phyloP scores from a whole-genome alignment of 2,888 invertebrate genomes.

The Lathronympha strigana region DNA sequence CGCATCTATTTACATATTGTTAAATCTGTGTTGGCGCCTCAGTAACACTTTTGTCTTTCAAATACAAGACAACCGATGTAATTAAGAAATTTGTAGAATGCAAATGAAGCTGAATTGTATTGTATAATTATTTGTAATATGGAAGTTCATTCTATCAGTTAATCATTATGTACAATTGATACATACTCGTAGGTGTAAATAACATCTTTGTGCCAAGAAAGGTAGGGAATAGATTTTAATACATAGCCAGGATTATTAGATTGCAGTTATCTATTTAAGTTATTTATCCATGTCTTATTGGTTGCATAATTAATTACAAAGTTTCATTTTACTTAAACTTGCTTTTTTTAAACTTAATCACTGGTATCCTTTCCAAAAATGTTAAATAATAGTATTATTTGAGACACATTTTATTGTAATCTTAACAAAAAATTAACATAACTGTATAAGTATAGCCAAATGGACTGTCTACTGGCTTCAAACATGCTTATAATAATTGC shows the following conservation, averaged over 20 bases:
- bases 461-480: too few species aligned
- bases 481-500: too few species aligned
- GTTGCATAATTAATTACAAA: background rate
- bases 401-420: too few species aligned
- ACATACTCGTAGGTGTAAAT: conserved; percentile 23
- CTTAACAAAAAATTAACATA: too few species aligned
- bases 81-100: too few species aligned
- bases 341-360: background rate
- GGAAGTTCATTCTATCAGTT: background rate
- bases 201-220: conserved; percentile 12
- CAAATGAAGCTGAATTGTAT: too few species aligned
- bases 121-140: too few species aligned
- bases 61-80: background rate
- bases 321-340: background rate
- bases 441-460: too few species aligned
- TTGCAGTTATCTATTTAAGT: background rate
- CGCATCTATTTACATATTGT: background rate
- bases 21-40: background rate
- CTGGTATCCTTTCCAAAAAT: background rate
- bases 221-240: background rate
- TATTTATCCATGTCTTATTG: background rate
- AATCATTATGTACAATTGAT: conserved; percentile 11
- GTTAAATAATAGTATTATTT: too few species aligned
- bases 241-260: background rate
- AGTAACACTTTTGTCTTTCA: background rate